These are phyloP conservation scores for Tolmerus cingulatus DNA, from an alignment of 2,888 invertebrate genomes.

Conservation along the genomic window DNA sequence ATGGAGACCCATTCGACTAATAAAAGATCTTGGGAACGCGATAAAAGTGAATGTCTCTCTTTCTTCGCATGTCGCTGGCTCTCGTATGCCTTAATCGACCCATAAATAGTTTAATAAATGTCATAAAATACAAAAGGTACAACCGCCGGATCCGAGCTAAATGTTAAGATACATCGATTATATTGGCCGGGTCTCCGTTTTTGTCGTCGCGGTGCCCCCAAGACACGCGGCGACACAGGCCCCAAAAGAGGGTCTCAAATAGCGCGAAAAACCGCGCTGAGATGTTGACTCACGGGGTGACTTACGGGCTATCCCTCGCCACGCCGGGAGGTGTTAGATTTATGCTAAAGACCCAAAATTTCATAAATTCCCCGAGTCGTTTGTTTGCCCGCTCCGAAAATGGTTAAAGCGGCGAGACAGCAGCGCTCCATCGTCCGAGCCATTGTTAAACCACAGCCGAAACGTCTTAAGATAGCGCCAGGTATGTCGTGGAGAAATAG, in stretches of 20 bases:
- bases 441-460: not conserved
- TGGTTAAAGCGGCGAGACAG: not conserved
- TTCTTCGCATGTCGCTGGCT: conserved; percentile 29
- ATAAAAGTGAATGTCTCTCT: conserved; percentile 41
- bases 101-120: conserved; percentile 43
- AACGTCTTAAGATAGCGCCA: not conserved
- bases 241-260: not conserved
- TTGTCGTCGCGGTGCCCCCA: not conserved
- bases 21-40: conserved; percentile 34
- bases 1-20: conserved; percentile 30
- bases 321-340: not conserved
- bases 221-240: not conserved
- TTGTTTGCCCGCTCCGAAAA: conserved; percentile 12
- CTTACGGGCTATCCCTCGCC: not conserved
- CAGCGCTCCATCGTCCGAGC: not conserved
- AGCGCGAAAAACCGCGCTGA: not conserved
- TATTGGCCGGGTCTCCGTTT: not conserved
- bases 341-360: conserved; percentile 3
- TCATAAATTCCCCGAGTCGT: not conserved
- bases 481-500: not conserved
- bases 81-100: conserved; percentile 34
- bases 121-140: conserved; percentile 37
- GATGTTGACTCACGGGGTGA: not conserved
- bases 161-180: conserved; percentile 34
- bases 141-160: not conserved